Percentiles rank a stretch among this genome's conserved stretches.
Conservation (phyloP, 2,113 vertebrate species). For the Oryzias curvinotus region DNA sequence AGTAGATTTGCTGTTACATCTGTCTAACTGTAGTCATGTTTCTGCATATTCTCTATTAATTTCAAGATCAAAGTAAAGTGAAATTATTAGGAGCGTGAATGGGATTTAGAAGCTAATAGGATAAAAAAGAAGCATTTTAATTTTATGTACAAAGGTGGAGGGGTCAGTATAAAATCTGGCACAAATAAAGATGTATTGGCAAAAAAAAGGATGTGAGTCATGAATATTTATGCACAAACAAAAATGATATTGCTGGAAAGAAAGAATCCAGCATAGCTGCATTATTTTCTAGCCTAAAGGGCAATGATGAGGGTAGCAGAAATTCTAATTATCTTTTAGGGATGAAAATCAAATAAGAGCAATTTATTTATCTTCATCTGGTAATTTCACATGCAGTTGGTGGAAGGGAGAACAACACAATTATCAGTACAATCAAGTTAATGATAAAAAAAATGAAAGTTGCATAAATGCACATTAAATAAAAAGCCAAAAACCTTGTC, state of each 20-base stretch:
- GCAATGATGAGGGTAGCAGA: not conserved
- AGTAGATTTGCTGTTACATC: not conserved
- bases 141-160: not conserved
- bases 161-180: slow-evolving; percentile 3
- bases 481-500: too few species aligned
- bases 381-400: too few species aligned
- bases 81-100: not conserved
- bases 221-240: slow-evolving; percentile 11
- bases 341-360: not conserved
- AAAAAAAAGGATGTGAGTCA: not conserved
- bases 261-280: not conserved
- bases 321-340: not conserved
- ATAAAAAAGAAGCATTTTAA: slow-evolving; percentile 2
- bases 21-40: too few species aligned
- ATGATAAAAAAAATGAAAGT: too few species aligned
- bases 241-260: not conserved
- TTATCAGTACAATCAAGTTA: too few species aligned
- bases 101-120: not conserved
- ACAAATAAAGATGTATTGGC: not conserved
- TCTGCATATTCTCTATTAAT: too few species aligned
- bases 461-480: too few species aligned
- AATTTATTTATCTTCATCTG: not conserved
- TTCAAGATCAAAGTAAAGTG: not conserved
- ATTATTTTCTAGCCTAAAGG: not conserved
- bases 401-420: too few species aligned